Percentiles rank a stretch among this genome's conserved stretches.
phyloP scores from a whole-genome alignment of 2,113 vertebrate species.

The Hemiscyllium ocellatum region DNA sequence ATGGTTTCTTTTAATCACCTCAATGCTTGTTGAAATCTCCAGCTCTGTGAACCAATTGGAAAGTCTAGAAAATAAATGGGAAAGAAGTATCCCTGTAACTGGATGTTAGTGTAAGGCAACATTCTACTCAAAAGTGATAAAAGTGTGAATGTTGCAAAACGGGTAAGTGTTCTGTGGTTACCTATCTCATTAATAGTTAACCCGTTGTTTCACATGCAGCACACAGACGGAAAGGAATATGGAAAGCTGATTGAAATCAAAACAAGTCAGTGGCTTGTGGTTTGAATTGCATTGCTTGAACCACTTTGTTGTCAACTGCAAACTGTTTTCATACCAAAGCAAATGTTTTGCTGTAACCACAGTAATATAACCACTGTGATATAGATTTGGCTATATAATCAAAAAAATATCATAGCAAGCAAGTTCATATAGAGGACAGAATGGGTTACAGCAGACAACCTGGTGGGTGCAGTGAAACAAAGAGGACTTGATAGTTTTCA shows the following conservation, averaged over 20 bases:
- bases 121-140: neutral
- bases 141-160: neutral
- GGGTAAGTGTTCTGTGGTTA: neutral
- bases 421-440: neutral
- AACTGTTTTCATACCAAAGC: neutral
- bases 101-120: neutral
- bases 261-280: neutral
- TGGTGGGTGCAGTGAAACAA: neutral
- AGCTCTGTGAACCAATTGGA: neutral
- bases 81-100: neutral
- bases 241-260: neutral
- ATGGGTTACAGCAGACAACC: neutral
- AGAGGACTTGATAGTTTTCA: neutral
- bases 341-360: neutral
- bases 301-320: neutral
- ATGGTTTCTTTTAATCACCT: neutral
- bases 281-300: neutral
- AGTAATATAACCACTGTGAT: too few relatives aligned
- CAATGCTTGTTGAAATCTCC: neutral
- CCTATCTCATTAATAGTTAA: neutral
- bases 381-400: neutral
- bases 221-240: neutral
- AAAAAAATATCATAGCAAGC: neutral
- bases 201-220: neutral
- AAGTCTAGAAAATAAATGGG: neutral